These are phyloP conservation scores for Oegoconia quadripuncta DNA, from an alignment of 2,888 invertebrate genomes.

Conservation along the genomic window DNA sequence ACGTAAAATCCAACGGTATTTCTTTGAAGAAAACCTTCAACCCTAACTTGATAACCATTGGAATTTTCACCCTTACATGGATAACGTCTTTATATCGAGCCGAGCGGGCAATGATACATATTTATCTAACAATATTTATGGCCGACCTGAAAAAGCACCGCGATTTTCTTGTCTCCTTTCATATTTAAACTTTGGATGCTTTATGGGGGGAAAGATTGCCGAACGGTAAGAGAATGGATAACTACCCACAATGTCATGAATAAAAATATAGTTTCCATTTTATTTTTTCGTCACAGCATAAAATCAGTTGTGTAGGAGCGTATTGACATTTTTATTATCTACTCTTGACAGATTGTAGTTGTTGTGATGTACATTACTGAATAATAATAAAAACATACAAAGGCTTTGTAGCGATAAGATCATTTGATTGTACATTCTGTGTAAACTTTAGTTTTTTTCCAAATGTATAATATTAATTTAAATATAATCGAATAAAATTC, in stretches of 20 bases:
- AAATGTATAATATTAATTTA: no score
- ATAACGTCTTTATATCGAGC: slow-evolving; percentile 43
- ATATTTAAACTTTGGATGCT: slow-evolving; percentile 68
- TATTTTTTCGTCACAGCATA: no score
- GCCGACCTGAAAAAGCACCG: slow-evolving; percentile 49
- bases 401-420: no score
- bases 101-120: slow-evolving; percentile 68
- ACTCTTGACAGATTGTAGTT: no score
- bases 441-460: no score
- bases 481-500: no score
- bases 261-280: slow-evolving; percentile 29
- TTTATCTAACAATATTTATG: slow-evolving; percentile 76
- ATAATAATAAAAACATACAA: no score
- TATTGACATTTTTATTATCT: no score
- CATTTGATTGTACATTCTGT: no score
- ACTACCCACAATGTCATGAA: slow-evolving; percentile 34
- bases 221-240: slow-evolving; percentile 46
- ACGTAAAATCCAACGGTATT: slow-evolving; percentile 34
- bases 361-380: no score
- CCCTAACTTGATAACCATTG: slow-evolving; percentile 50
- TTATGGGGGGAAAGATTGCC: slow-evolving; percentile 48
- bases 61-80: slow-evolving; percentile 44
- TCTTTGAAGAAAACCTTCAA: slow-evolving; percentile 39
- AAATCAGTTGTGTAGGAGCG: no score
- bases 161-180: slow-evolving; percentile 58